phyloP scores from a whole-genome alignment of 2,888 invertebrate genomes.

The Norana najaformis region DNA sequence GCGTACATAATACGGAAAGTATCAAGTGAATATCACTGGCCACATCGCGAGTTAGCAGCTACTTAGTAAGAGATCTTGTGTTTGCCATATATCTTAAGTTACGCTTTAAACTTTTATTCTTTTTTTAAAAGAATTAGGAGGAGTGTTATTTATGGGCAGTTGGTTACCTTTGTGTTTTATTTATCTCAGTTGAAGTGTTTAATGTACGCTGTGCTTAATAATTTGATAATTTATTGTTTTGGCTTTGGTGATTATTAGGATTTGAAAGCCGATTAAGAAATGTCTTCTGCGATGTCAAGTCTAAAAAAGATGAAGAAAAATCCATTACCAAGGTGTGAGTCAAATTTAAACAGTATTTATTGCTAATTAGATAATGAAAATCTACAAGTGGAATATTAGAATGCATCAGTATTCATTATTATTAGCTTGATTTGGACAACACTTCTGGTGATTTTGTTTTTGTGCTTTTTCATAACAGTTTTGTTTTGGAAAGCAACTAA shows the following conservation, averaged over 20 bases:
- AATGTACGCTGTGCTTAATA: neutral
- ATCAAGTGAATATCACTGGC: neutral
- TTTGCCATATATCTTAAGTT: too few species aligned
- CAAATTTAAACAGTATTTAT: neutral
- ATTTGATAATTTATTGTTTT: too few species aligned
- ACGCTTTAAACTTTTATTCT: too few species aligned
- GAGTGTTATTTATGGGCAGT: too few species aligned
- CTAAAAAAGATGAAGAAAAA: slow-evolving; percentile 15
- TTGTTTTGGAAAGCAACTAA: too few species aligned
- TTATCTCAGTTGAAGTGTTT: neutral
- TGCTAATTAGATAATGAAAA: neutral
- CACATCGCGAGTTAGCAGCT: too few species aligned
- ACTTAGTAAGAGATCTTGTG: too few species aligned
- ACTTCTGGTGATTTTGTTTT: too few species aligned
- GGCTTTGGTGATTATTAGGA: neutral
- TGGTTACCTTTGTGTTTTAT: neutral
- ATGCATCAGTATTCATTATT: neutral
- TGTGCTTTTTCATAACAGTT: neutral
- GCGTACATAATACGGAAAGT: neutral
- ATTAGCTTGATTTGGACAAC: neutral
- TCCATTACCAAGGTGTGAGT: slow-evolving; percentile 1
- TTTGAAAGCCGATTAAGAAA: neutral
- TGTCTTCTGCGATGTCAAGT: neutral
- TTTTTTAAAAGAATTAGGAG: too few species aligned
- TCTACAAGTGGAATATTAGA: neutral